Evolutionary conservation across 2,113 vertebrate genomes (phyloP).

Genomic region (Tonatia bakeri): DNA sequence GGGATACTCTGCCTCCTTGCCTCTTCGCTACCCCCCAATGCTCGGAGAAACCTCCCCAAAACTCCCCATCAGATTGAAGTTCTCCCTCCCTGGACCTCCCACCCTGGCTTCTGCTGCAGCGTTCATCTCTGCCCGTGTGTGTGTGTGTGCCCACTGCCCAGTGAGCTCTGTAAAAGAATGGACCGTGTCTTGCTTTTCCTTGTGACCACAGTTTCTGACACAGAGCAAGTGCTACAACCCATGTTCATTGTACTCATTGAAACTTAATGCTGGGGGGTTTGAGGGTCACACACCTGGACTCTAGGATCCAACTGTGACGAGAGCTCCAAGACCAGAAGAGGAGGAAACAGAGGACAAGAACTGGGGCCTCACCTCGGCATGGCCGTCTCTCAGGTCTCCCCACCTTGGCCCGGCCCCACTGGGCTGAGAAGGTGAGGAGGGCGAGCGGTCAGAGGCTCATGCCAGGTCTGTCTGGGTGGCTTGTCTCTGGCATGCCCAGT

Average conservation of each 20-base stretch:
- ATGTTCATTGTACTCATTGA: neutral
- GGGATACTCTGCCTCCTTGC: neutral
- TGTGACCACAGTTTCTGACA: neutral
- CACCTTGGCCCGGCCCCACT: neutral
- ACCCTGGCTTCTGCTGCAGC: neutral
- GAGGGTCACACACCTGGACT: neutral
- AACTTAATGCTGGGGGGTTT: neutral
- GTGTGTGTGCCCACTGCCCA: no score
- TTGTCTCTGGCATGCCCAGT: neutral
- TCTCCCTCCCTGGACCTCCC: neutral
- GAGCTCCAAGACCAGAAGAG: neutral
- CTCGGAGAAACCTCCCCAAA: neutral
- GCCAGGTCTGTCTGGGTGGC: neutral
- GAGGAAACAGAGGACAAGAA: neutral
- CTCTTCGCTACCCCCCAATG: rapidly evolving
- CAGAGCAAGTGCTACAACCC: neutral
- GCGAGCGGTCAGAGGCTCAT: neutral
- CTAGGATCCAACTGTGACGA: neutral
- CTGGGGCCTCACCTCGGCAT: rapidly evolving
- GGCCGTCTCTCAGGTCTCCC: neutral
- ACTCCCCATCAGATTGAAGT: neutral
- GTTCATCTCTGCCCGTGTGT: neutral
- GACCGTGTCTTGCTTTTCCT: neutral
- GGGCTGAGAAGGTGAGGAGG: neutral
- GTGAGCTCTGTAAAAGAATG: neutral